Percentiles rank a stretch among this genome's conserved stretches.
phyloP scores from a whole-genome alignment of 2,888 invertebrate genomes.

The Coecobrya sp. region DNA sequence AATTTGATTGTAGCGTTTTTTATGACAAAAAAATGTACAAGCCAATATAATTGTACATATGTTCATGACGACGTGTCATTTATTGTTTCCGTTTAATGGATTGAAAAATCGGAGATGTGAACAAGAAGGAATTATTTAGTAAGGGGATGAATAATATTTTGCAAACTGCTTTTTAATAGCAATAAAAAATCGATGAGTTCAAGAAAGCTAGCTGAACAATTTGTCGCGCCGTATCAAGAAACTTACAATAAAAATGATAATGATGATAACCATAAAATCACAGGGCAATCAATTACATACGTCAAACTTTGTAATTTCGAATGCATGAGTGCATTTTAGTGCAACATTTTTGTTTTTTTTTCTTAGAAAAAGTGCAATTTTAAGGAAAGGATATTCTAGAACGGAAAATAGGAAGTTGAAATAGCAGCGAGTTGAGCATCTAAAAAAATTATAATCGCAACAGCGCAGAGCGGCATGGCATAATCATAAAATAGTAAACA shows the following conservation, averaged over 20 bases:
- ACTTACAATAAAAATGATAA: slow-evolving; percentile 2
- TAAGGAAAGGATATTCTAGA: not conserved
- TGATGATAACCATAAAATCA: slow-evolving; percentile 12
- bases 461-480: not conserved
- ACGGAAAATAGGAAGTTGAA: slow-evolving; percentile 7
- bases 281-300: slow-evolving; percentile 15
- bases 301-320: not conserved
- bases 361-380: not conserved
- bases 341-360: not conserved
- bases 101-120: not conserved
- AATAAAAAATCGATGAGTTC: not conserved
- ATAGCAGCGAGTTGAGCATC: not conserved
- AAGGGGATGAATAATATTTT: not conserved
- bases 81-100: not conserved
- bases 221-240: slow-evolving; percentile 10
- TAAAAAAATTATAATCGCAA: not conserved
- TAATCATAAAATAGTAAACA: not conserved
- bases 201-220: not conserved
- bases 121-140: not conserved
- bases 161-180: not conserved
- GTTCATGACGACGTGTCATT: not conserved
- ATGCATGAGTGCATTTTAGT: not conserved
- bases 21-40: not conserved
- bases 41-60: not conserved
- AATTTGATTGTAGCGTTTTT: not conserved